Evolutionary conservation across 2,113 vertebrate genomes (phyloP).

Genomic region (Colistium nudipinnis): DNA sequence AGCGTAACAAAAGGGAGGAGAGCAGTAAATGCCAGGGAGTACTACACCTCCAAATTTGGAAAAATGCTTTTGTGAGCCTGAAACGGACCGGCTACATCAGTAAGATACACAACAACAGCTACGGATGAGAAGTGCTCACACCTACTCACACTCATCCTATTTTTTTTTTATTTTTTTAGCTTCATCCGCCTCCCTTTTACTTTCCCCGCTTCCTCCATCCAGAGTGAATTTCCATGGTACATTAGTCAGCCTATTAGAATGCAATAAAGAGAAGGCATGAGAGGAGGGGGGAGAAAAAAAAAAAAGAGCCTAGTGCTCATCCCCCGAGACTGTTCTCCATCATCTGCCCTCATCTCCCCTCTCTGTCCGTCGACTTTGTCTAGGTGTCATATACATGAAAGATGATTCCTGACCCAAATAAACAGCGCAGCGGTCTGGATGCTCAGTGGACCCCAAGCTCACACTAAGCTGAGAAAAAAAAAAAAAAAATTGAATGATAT

Average conservation of each 20-base stretch:
- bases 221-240: constrained; percentile 98
- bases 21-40: neutral
- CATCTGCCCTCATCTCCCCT: constrained; percentile 95
- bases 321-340: constrained; percentile 95
- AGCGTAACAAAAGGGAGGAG: constrained; percentile 1
- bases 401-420: constrained; percentile 99
- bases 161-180: too few species aligned
- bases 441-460: constrained; percentile 72
- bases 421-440: constrained; percentile 87
- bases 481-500: neutral
- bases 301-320: constrained; percentile 87
- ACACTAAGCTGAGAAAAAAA: constrained; percentile 42
- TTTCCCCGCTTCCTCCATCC: constrained; percentile 72
- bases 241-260: constrained; percentile 99
- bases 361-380: constrained; percentile 93
- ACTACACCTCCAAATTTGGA: constrained; percentile 25
- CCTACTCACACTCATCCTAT: constrained; percentile 19
- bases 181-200: constrained; percentile 31
- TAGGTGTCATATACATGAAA: constrained; percentile 96
- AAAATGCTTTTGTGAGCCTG: constrained; percentile 38
- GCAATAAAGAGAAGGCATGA: constrained; percentile 79
- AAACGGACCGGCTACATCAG: constrained; percentile 18
- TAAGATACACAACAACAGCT: constrained; percentile 26
- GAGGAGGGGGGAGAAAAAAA: constrained; percentile 6
- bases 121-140: constrained; percentile 3